Conservation (phyloP, 1,140 invertebrate species). For the Drosophila bipectinata region DNA sequence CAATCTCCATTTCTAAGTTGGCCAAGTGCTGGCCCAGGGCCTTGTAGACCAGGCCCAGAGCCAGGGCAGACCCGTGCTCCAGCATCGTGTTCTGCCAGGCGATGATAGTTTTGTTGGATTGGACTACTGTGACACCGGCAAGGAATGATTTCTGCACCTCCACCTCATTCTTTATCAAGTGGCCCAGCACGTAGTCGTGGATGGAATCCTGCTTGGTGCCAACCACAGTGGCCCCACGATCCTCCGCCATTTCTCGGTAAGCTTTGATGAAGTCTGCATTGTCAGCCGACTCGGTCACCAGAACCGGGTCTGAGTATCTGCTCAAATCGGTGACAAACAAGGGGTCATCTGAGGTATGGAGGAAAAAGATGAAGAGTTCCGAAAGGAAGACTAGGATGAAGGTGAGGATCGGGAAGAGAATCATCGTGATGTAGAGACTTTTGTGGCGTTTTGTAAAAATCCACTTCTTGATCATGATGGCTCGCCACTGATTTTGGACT, state of each 20-base stretch:
- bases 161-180: neutral
- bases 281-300: neutral
- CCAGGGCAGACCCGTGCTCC: constrained; percentile 87
- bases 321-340: neutral
- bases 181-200: neutral
- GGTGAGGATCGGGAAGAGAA: constrained; percentile 12
- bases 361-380: neutral
- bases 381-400: neutral
- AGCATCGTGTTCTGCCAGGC: constrained; percentile 87
- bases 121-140: constrained; percentile 82
- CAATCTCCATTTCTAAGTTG: constrained; percentile 17
- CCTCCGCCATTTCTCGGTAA: neutral
- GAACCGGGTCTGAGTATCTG: neutral
- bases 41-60: constrained; percentile 86
- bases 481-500: constrained; percentile 35
- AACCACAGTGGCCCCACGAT: neutral
- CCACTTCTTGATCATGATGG: constrained; percentile 27
- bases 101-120: constrained; percentile 63
- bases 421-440: neutral
- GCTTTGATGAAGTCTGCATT: neutral
- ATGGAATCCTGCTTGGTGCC: neutral
- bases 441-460: constrained; percentile 12
- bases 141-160: constrained; percentile 71
- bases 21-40: constrained; percentile 74
- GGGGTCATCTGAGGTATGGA: neutral